Base-by-base conservation (phyloP, 2,113 vertebrate species). In the Hippocampus abdominalis region DNA sequence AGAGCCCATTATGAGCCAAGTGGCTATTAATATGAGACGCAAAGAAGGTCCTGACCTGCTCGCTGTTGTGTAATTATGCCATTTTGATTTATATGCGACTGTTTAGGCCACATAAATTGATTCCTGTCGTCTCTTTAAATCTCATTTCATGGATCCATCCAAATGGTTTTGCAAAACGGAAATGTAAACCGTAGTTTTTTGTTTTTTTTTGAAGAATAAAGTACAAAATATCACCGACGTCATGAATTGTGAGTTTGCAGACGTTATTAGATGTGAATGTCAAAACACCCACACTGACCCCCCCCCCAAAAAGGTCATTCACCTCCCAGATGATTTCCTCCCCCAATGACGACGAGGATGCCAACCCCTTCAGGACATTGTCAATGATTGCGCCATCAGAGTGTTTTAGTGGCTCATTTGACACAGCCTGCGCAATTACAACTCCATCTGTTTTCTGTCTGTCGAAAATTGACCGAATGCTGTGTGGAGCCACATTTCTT, bases 361-460 rank as follows among this genome's bases (percentile, higher is more conserved):
- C 64, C 39, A 1, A 68, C 76, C 72, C 72, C 8, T 23, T 32
- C 66, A 18, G 77, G 57, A 78, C 70, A 83, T 78, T 79, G 68
- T 75, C 53, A 36, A 39, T 82, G 73, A 88, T 82, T 87, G 71
- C 75, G 64, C 79, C 68, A 51, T 81, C 76, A 89, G 77, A 78
- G 78, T 64, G 77, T 80, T 84, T 85, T 68, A 64, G 79, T 81
- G 86, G 71, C 86, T 89, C 88, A 86, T 91, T 88, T 83, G 84
- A 89, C 76, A 76, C 78, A 40, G 84, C 82, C 70, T 85, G 79
- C 81, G 69, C 84, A 82, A 84, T 90, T 88, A 88, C 74, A 73
- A 83, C 83, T 86, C 57, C 67, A 79, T 91, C 81, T 66, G 66
- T 72, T 66, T 69, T 69, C 74, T 76, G 82, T 74, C 81, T 65